Conservation (phyloP, 2,113 vertebrate species). For the Bungarus multicinctus region DNA sequence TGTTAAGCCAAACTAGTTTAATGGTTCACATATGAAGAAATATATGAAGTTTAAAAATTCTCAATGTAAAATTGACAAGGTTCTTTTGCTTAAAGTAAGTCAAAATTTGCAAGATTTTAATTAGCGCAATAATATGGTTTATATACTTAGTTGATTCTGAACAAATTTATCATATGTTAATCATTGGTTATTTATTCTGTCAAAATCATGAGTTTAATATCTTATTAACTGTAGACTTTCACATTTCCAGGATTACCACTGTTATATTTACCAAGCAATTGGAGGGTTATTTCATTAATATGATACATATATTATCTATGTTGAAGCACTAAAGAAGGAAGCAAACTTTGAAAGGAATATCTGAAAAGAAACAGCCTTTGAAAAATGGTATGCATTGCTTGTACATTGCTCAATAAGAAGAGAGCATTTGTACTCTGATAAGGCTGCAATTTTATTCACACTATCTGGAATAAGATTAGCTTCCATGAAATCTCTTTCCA, state of each 20-base stretch:
- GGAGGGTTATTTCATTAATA: not conserved
- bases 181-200: not conserved
- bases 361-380: not conserved
- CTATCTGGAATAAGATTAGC: not conserved
- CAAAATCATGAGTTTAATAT: not conserved
- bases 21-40: not conserved
- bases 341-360: not conserved
- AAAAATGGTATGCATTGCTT: not conserved
- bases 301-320: not conserved
- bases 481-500: not conserved
- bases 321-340: not conserved
- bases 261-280: not conserved
- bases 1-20: not conserved
- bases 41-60: not conserved
- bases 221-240: not conserved
- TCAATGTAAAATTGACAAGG: not conserved
- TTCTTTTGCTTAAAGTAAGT: not conserved
- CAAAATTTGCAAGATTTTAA: not conserved
- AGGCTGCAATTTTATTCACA: not conserved
- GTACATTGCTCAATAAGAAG: not conserved
- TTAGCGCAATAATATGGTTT: not conserved
- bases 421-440: not conserved
- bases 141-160: not conserved
- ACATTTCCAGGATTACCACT: not conserved
- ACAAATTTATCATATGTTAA: not conserved